Conservation (phyloP, 2,888 invertebrate species). For the Octonoba sinensis region DNA sequence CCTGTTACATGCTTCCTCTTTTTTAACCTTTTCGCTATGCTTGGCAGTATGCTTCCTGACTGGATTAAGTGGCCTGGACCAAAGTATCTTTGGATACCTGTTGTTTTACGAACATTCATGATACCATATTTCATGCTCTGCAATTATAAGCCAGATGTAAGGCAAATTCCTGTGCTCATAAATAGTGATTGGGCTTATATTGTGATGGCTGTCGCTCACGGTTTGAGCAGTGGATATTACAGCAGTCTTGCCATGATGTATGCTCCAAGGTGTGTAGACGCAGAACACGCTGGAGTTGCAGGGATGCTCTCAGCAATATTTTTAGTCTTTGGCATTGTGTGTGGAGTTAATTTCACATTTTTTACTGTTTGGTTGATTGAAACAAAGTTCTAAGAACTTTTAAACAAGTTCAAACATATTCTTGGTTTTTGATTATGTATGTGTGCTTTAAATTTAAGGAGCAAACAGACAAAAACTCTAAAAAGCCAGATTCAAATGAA, state of each 20-base stretch:
- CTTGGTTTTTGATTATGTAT: constrained; percentile 1
- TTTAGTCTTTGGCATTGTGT: constrained; percentile 87
- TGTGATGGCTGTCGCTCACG: constrained; percentile 80
- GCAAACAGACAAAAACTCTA: constrained; percentile 14
- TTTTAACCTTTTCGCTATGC: constrained; percentile 92
- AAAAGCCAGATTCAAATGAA: constrained; percentile 12
- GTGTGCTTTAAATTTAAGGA: constrained; percentile 21
- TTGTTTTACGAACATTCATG: constrained; percentile 80
- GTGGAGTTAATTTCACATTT: constrained; percentile 84
- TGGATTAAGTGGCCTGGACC: constrained; percentile 81
- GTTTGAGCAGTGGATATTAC: constrained; percentile 90
- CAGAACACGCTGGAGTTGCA: constrained; percentile 84
- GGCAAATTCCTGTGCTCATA: constrained; percentile 82
- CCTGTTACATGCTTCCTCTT: constrained; percentile 89
- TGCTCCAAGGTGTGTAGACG: constrained; percentile 85
- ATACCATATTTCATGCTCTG: constrained; percentile 92
- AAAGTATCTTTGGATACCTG: constrained; percentile 77
- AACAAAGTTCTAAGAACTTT: too few species aligned
- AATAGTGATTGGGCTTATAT: constrained; percentile 83
- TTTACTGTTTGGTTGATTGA: constrained; percentile 72
- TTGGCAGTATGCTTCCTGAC: constrained; percentile 89
- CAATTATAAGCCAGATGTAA: constrained; percentile 81
- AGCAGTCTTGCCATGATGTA: constrained; percentile 95
- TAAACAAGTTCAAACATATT: neutral
- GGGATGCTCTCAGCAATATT: constrained; percentile 97